Conservation (phyloP, 2,113 vertebrate species). For the Callospermophilus lateralis region DNA sequence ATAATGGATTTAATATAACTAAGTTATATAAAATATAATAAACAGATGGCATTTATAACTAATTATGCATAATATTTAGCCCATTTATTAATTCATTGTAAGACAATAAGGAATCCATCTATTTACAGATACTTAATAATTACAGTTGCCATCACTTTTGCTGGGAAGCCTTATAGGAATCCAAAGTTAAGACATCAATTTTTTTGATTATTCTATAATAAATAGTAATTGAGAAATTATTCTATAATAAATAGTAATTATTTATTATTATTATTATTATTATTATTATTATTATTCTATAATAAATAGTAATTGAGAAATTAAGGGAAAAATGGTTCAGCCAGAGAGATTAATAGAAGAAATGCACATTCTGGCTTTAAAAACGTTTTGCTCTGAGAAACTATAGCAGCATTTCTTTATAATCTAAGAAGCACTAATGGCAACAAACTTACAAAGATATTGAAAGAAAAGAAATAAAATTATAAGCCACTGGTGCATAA, state of each 20-base stretch:
- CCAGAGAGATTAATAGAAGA: not conserved
- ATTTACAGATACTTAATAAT: not conserved
- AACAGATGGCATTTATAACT: no score
- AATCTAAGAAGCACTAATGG: not conserved
- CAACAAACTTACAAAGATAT: not conserved
- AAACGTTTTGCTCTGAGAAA: not conserved
- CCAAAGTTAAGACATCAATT: not conserved
- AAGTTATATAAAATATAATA: no score
- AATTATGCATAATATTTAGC: no score
- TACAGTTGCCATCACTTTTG: not conserved
- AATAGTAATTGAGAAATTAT: no score
- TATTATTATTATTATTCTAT: no score
- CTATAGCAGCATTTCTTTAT: not conserved
- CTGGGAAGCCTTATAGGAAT: not conserved
- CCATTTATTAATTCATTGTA: no score
- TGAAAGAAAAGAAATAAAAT: not conserved
- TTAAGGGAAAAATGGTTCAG: not conserved
- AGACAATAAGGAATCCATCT: not conserved
- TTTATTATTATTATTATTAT: no score
- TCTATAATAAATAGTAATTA: no score
- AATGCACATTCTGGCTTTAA: not conserved
- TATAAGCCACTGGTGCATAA: not conserved
- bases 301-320: conserved; percentile 30
- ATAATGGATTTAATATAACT: no score
- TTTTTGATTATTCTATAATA: no score